phyloP scores from a whole-genome alignment of 2,888 invertebrate genomes.

The Falcaria lacertinaria region DNA sequence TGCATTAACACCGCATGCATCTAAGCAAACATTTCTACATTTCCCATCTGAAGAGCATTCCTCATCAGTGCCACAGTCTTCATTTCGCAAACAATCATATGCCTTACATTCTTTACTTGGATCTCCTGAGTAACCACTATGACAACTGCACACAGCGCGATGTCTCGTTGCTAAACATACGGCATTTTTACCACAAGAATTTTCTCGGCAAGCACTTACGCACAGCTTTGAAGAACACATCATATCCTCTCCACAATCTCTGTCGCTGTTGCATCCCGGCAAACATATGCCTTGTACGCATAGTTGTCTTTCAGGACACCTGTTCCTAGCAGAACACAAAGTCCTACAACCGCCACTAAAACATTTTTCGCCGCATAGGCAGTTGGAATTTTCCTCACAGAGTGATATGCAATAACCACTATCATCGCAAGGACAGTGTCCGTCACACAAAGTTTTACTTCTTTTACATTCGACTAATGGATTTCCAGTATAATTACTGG shows the following conservation, averaged over 20 bases:
- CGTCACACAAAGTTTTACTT: slow-evolving; percentile 86
- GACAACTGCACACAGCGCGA: slow-evolving; percentile 91
- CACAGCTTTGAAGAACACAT: slow-evolving; percentile 85
- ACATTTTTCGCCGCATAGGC: slow-evolving; percentile 91
- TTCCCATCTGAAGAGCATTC: slow-evolving; percentile 83
- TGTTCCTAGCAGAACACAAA: slow-evolving; percentile 83
- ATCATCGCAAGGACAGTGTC: slow-evolving; percentile 89
- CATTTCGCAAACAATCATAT: slow-evolving; percentile 87
- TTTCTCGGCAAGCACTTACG: slow-evolving; percentile 83
- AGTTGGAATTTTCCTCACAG: slow-evolving; percentile 84
- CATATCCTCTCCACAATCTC: slow-evolving; percentile 88
- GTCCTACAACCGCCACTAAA: slow-evolving; percentile 85
- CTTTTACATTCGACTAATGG: slow-evolving; percentile 88
- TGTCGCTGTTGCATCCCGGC: slow-evolving; percentile 88
- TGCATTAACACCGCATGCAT: slow-evolving; percentile 90
- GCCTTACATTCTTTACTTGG: slow-evolving; percentile 86
- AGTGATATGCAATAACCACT: slow-evolving; percentile 87
- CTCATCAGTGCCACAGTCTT: slow-evolving; percentile 89
- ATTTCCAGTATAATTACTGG: slow-evolving; percentile 89
- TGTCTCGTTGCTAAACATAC: slow-evolving; percentile 89
- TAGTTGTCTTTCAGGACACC: slow-evolving; percentile 88
- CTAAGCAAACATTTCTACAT: slow-evolving; percentile 91
- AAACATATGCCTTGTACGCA: slow-evolving; percentile 86
- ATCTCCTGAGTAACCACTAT: slow-evolving; percentile 91
- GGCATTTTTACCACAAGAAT: slow-evolving; percentile 90